phyloP scores from a whole-genome alignment of 2,113 vertebrate genomes.

The Hippocampus mohnikei region DNA sequence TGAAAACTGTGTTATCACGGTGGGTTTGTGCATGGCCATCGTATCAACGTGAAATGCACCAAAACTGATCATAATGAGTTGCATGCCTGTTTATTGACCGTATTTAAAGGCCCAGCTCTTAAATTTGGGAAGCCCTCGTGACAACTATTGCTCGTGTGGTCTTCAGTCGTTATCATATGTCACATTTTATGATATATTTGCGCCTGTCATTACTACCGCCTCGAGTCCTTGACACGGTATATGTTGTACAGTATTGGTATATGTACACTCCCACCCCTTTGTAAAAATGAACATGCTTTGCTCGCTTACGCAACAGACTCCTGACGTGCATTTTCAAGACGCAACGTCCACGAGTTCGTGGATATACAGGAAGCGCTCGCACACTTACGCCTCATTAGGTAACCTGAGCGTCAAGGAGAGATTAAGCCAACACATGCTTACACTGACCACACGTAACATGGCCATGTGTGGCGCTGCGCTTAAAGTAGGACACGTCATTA shows the following conservation, averaged over 20 bases:
- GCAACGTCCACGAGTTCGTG: neutral
- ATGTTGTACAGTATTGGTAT: neutral
- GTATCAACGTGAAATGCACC: neutral
- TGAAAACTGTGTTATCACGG: neutral
- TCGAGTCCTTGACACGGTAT: neutral
- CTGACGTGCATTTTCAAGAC: neutral
- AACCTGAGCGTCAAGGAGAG: neutral
- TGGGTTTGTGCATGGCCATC: neutral
- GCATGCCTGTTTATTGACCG: neutral
- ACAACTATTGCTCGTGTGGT: no score
- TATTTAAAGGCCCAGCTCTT: neutral
- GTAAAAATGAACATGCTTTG: neutral
- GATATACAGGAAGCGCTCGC: neutral
- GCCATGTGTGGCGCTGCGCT: neutral
- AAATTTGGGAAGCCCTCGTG: neutral
- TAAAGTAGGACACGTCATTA: neutral
- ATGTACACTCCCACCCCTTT: neutral
- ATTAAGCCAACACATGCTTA: conserved; percentile 2
- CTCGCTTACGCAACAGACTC: neutral
- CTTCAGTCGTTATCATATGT: neutral
- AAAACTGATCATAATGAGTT: neutral
- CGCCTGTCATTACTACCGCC: neutral
- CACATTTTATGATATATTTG: neutral
- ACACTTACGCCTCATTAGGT: neutral
- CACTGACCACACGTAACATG: neutral